phyloP scores from a whole-genome alignment of 2,888 invertebrate species.

The Leptothorax acervorum region DNA sequence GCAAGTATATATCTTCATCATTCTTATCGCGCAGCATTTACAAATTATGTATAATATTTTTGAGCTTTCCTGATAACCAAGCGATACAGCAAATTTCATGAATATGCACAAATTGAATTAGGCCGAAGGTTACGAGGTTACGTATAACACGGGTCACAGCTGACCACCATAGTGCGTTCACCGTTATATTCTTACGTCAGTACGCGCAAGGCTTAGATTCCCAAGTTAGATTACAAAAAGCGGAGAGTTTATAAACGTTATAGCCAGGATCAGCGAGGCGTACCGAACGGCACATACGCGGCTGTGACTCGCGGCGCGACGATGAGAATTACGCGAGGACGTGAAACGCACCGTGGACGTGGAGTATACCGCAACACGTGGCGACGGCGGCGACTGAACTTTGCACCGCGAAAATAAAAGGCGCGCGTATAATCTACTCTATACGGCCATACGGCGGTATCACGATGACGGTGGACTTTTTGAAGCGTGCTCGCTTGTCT shows the following conservation, averaged over 20 bases:
- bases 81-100: background rate
- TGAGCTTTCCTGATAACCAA: background rate
- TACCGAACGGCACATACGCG: background rate
- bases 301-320: background rate
- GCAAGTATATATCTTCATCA: background rate
- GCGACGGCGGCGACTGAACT: conserved; percentile 51
- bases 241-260: background rate
- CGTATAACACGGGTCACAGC: background rate
- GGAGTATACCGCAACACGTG: conserved; percentile 42
- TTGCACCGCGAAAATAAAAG: conserved; percentile 60
- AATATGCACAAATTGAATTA: conserved; percentile 6
- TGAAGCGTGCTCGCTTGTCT: conserved; percentile 23
- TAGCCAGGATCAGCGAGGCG: conserved; percentile 7
- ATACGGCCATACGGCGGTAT: conserved; percentile 35
- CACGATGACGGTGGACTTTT: conserved; percentile 68
- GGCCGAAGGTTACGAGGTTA: background rate
- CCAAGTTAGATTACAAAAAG: conserved; percentile 13
- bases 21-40: background rate
- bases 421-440: conserved; percentile 22
- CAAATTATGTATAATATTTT: background rate
- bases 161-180: conserved; percentile 21
- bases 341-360: conserved; percentile 2
- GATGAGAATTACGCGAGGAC: conserved; percentile 23
- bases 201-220: background rate
- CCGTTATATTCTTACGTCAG: conserved; percentile 26